Percentiles rank a stretch among this genome's conserved stretches.
These are phyloP conservation scores for Okamejei kenojei DNA, from an alignment of 2,797 vertebrate genomes.

Conservation along the genomic window DNA sequence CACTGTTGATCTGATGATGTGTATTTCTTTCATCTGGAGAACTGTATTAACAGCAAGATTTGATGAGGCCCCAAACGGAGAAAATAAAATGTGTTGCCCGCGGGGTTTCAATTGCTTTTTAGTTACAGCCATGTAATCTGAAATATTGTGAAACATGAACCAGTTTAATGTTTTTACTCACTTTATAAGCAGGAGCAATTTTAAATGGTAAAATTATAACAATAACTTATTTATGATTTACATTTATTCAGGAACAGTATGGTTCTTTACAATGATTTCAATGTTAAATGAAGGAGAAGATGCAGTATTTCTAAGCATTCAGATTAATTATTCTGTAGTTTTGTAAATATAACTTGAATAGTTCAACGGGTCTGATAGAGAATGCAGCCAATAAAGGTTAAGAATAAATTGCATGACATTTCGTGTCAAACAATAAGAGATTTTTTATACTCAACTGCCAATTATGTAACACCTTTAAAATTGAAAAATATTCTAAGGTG, in stretches of 20 bases:
- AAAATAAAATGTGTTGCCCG: conserved; percentile 36
- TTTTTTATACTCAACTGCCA: background rate
- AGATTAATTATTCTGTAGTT: conserved; percentile 24
- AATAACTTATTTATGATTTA: conserved; percentile 28
- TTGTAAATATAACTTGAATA: conserved; percentile 25
- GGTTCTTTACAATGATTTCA: conserved; percentile 29
- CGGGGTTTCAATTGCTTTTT: conserved; percentile 38
- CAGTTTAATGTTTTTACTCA: conserved; percentile 35
- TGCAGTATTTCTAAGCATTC: background rate
- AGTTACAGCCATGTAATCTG: conserved; percentile 37
- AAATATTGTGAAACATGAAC: conserved; percentile 36
- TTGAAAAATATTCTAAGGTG: background rate
- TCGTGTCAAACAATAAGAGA: background rate
- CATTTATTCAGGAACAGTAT: conserved; percentile 30
- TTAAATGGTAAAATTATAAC: conserved; percentile 34
- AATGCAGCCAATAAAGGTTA: background rate
- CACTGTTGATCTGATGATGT: conserved; percentile 39
- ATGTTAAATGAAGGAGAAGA: conserved; percentile 19
- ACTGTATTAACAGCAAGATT: conserved; percentile 38
- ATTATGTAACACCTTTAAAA: background rate
- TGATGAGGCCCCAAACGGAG: conserved; percentile 38
- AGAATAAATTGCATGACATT: background rate
- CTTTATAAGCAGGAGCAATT: conserved; percentile 37
- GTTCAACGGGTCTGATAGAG: background rate
- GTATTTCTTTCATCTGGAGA: conserved; percentile 38